These are phyloP conservation scores for Brenthis hecate DNA, from an alignment of 2,888 invertebrate species.

Conservation along the genomic window DNA sequence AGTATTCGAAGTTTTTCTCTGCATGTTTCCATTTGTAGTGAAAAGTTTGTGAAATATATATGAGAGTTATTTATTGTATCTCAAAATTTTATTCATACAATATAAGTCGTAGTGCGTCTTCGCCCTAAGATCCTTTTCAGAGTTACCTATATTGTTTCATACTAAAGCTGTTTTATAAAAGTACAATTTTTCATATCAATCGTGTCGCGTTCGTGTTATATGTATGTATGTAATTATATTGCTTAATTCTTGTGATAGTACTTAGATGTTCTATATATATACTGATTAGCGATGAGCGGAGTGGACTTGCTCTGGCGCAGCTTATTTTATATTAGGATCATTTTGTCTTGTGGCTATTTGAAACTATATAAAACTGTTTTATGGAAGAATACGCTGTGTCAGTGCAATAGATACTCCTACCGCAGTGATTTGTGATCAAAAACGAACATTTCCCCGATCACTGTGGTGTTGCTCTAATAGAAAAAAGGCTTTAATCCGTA, in stretches of 20 bases:
- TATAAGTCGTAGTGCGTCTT: not conserved
- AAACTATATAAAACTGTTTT: no score
- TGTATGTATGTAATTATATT: slow-evolving; percentile 45
- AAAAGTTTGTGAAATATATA: slow-evolving; percentile 7
- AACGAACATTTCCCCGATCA: not conserved
- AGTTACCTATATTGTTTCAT: slow-evolving; percentile 12
- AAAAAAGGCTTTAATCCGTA: slow-evolving; percentile 28
- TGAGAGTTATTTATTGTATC: slow-evolving; percentile 7
- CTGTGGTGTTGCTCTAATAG: slow-evolving; percentile 13
- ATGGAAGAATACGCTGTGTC: slow-evolving; percentile 9
- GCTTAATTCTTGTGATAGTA: slow-evolving; percentile 65
- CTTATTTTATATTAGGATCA: not conserved
- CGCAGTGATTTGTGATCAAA: slow-evolving; percentile 4
- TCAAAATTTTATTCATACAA: slow-evolving; percentile 7
- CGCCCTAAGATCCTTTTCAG: not conserved
- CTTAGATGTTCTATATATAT: slow-evolving; percentile 49
- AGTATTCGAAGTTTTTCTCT: not conserved
- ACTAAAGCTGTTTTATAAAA: slow-evolving; percentile 38
- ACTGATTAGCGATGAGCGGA: slow-evolving; percentile 37
- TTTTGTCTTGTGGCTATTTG: no score
- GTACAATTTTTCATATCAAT: slow-evolving; percentile 67
- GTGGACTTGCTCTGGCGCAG: not conserved
- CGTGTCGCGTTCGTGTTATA: slow-evolving; percentile 21
- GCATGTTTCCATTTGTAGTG: slow-evolving; percentile 1
- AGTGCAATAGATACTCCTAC: slow-evolving; percentile 8